Evolutionary conservation across 2,113 vertebrate genomes (phyloP), one percentile per base, ranked within the genome.

Genomic region (Lates calcarifer): DNA sequence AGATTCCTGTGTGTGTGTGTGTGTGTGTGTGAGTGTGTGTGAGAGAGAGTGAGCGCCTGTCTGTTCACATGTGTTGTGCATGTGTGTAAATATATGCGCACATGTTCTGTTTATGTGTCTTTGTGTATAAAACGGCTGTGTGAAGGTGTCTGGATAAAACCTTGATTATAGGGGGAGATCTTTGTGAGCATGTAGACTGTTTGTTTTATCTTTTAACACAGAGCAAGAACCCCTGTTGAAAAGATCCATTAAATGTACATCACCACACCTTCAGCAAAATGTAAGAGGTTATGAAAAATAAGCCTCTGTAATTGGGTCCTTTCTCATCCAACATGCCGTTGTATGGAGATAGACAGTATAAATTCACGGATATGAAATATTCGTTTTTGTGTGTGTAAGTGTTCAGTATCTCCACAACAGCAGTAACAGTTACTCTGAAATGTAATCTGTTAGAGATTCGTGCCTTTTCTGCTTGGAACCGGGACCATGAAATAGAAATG

Each of bases 151-250:
- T 56, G 78, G 72, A 75, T 83, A 61, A 74, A 77, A 79, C 64
- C 35, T n/a, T 8, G 17, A n/a, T 22, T 49, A 77, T 82, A 68
- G 0, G 39, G 28, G 71, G 57, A n/a, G 81, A 62, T 75, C 51
- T 77, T 11, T 60, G 65, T 2, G 74, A 47, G 61, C 47, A 11
- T 28, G 41, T 6, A 33, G 28, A 24, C 26, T 55, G 35, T 47
- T 10, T 31, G 83, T 77, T 80, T 73, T 33, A 68, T 29, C 67
- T 51, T 72, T 62, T 22, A 80, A 87, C 81, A 70, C 66, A 69
- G 75, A 85, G 55, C 74, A 87, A 87, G 84, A 77, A 45, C 37
- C 76, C 29, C 55, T 79, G 82, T 31, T 81, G 73, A 80, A 88
- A 82, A 68, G 74, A 83, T 58, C 79, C 71, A 65, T 83, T 66